Evolutionary conservation across 2,888 invertebrate species (phyloP), one percentile per base, ranked within the genome.

Genomic region (Bellardia pandia): DNA sequence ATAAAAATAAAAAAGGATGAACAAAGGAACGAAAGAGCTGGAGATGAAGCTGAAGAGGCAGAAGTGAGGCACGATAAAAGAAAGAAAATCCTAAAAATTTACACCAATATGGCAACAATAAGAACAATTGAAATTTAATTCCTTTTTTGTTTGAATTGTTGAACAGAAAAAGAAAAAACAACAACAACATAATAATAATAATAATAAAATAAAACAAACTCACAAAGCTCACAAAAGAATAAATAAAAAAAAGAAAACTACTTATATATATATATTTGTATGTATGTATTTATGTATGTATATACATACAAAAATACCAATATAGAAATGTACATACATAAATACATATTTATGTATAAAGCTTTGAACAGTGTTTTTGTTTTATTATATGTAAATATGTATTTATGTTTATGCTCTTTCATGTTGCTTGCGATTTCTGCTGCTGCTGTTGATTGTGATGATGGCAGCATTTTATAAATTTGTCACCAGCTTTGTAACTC

Each of bases 71-170:
- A 77, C 8, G 42, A 68, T 23, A 68, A 78, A 85, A 72, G 48
- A 66, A 79, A 80, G 71, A 66, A 86, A 87, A 85, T 85, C 87
- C 84, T 74, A 69, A 74, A 87, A 87, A 75, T 87, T 77, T 85
- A 85, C 87, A 87, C 87, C 83, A 89, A 89, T 88, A 79, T 84
- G 86, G 84, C 68, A 85, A 88, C 88, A 88, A 86, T 80, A 85
- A 77, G 86, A 88, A 88, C 86, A 86, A 86, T 83, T 85, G 86
- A 88, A 82, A 86, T 86, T 75, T 81, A 77, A 87, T 78, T 78
- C 78, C 81, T 81, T 84, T 85, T 87, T 77, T 74, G 68, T 85
- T 85, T 62, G 48, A 58, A 75, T 68, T 81, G 74, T 58, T 81
- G 7, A 58, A 81, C 37, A 33, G 30, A 80, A 77, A 56, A 51